Percentiles rank a stretch among this genome's conserved stretches.
phyloP scores from a whole-genome alignment of 1,140 invertebrate species.

The Onthophagus taurus region DNA sequence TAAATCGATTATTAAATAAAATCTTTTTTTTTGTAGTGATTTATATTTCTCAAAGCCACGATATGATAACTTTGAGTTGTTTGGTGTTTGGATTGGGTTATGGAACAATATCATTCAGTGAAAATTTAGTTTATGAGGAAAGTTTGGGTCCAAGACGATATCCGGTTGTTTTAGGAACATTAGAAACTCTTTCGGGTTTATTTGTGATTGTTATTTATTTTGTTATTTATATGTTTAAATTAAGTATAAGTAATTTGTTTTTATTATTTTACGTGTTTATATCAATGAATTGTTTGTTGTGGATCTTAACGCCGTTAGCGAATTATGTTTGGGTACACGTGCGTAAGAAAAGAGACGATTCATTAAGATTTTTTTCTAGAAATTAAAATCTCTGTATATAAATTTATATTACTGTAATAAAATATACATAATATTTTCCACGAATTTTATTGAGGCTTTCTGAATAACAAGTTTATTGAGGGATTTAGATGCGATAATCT shows the following conservation, averaged over 20 bases:
- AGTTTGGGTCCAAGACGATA: conserved; percentile 22
- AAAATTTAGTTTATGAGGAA: conserved; percentile 19
- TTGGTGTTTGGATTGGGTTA: conserved; percentile 26
- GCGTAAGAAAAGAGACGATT: neutral
- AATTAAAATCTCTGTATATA: too few relatives aligned
- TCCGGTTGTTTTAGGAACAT: conserved; percentile 17
- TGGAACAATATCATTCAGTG: conserved; percentile 21
- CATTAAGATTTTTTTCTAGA: too few relatives aligned
- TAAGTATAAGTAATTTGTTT: conserved; percentile 17
- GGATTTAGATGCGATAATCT: too few relatives aligned
- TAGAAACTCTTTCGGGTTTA: conserved; percentile 21
- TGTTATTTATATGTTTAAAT: conserved; percentile 21
- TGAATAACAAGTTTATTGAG: too few relatives aligned
- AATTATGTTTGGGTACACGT: conserved; percentile 4
- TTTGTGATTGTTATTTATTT: conserved; percentile 26
- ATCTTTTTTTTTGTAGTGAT: conserved; percentile 19
- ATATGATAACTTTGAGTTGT: conserved; percentile 25
- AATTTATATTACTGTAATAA: too few relatives aligned
- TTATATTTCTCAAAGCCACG: conserved; percentile 18
- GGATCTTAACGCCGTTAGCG: conserved; percentile 14
- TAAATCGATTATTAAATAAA: neutral
- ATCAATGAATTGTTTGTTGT: conserved; percentile 19
- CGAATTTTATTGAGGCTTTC: too few relatives aligned
- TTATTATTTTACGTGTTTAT: conserved; percentile 15
- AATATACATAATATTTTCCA: too few relatives aligned